Conservation (phyloP, 92 coral and sea anemone species). For the Umimayanthus kanabou region DNA sequence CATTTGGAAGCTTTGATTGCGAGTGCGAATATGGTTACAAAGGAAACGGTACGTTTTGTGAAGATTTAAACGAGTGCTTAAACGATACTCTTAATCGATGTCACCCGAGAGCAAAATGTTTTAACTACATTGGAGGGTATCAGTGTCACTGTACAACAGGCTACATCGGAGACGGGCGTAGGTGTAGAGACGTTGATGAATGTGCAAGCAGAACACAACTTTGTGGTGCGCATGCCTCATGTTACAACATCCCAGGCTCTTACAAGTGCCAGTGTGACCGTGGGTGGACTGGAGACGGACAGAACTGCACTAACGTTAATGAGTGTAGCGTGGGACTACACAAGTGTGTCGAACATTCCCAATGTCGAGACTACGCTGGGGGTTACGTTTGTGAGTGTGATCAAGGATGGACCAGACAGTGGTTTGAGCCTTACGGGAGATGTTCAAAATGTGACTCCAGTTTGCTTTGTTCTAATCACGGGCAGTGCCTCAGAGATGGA, state of each 20-base stretch:
- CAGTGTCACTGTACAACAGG: conserved; percentile 53
- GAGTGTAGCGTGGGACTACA: conserved; percentile 60
- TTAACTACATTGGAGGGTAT: conserved; percentile 56
- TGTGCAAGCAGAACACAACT: conserved; percentile 38
- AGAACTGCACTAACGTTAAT: conserved; percentile 58
- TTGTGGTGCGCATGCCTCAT: conserved; percentile 58
- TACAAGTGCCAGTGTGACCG: conserved; percentile 58
- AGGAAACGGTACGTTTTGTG: conserved; percentile 53
- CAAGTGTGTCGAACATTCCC: conserved; percentile 59
- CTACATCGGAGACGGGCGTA: conserved; percentile 53
- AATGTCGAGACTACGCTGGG: conserved; percentile 57
- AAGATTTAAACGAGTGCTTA: conserved; percentile 64
- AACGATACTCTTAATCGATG: conserved; percentile 51
- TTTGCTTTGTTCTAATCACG: conserved; percentile 58
- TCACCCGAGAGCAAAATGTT: conserved; percentile 58
- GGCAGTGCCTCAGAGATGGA: conserved; percentile 65
- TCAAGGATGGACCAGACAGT: conserved; percentile 66
- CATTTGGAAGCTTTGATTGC: conserved; percentile 51
- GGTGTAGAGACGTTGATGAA: conserved; percentile 61
- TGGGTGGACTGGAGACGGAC: conserved; percentile 70
- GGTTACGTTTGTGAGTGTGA: conserved; percentile 57
- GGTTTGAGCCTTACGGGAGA: conserved; percentile 74
- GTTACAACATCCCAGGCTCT: conserved; percentile 60
- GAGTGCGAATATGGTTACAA: conserved; percentile 55
- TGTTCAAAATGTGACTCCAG: conserved; percentile 64